Percentiles rank a stretch among this genome's conserved stretches.
phyloP scores from a whole-genome alignment of 2,113 vertebrate genomes.

The Aphyosemion australe region DNA sequence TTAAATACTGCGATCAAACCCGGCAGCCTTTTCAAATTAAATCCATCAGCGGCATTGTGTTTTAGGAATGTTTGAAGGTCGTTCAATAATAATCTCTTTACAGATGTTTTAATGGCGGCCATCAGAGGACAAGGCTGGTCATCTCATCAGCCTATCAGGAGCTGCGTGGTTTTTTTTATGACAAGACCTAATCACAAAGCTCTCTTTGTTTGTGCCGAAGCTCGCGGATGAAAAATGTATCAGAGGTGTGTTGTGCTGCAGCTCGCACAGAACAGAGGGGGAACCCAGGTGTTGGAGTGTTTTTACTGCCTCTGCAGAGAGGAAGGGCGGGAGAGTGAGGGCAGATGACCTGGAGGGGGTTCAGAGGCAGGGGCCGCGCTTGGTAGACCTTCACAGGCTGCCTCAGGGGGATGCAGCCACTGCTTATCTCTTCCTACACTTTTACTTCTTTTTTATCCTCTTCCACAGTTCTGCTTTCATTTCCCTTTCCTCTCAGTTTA shows the following conservation, averaged over 20 bases:
- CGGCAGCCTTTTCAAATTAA: constrained; percentile 13
- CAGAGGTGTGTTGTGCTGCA: constrained; percentile 71
- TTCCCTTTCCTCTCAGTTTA: constrained; percentile 71
- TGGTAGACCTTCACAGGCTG: constrained; percentile 72
- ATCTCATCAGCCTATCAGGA: constrained; percentile 37
- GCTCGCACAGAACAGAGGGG: constrained; percentile 80
- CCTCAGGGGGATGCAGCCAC: constrained; percentile 74
- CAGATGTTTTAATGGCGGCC: constrained; percentile 54
- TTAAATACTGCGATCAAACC: constrained; percentile 29
- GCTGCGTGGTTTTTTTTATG: constrained; percentile 31
- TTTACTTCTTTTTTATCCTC: constrained; percentile 78
- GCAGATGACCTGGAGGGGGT: constrained; percentile 78
- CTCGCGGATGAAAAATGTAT: constrained; percentile 56
- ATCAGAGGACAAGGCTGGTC: constrained; percentile 50
- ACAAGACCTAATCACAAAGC: constrained; percentile 50
- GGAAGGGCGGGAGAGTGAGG: constrained; percentile 75
- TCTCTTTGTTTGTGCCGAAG: constrained; percentile 30
- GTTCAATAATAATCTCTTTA: constrained; percentile 61
- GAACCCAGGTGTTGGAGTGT: constrained; percentile 81
- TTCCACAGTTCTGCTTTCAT: constrained; percentile 74
- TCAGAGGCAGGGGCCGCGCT: constrained; percentile 76
- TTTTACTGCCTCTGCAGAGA: constrained; percentile 80
- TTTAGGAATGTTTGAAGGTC: constrained; percentile 57
- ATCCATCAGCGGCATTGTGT: constrained; percentile 38
- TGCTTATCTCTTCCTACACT: constrained; percentile 81